Evolutionary conservation across 2,797 vertebrate species (phyloP), one percentile per base, ranked within the genome.

Genomic region (Molossus alvarezi): DNA sequence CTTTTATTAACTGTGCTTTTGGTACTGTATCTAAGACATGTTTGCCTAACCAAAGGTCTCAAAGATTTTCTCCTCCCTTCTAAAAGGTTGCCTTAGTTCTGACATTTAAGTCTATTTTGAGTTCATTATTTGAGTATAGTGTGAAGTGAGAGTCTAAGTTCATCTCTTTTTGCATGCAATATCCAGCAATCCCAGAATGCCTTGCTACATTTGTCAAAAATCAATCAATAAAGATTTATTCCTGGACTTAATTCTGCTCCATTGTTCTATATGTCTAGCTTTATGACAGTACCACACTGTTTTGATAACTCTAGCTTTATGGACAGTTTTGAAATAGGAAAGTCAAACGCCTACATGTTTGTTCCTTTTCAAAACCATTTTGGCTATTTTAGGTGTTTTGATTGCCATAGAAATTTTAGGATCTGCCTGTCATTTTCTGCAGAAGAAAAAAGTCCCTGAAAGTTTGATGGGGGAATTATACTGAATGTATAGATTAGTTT

Each of bases 181-280:
- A 77, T 80, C 65, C 64, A 72, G 27, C 37, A 82, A 48, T 65
- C 15, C 58, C 48, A 82, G 69, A 15, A 67, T 21, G 13, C 79
- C 71, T 65, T 88, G 29, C 25, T 75, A 88, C 53, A 72, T 82
- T 9, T 60, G 4, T 62, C 65, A 84, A 76, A 84, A 76, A 71
- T 71, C 53, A 92, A 21, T 84, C 41, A 75, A 55, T 73, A 57
- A 90, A 80, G 57, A 73, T 73, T 82, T 41, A 88, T 62, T 87
- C 65, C 57, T 83, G 57, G 45, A 73, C 27, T 76, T 20, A 76
- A 14, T 85, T 92, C 51, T 25, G 14, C 51, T 41, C 27, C 33
- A 67, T 48, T 76, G 33, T 65, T 84, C 48, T 45, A 6, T 67
- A 65, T 57, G 20, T 76, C 27, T 48, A n/a, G 37, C 25, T 25